Conservation (phyloP, 2,113 vertebrate genomes). For the Ceyx cyanopectus region DNA sequence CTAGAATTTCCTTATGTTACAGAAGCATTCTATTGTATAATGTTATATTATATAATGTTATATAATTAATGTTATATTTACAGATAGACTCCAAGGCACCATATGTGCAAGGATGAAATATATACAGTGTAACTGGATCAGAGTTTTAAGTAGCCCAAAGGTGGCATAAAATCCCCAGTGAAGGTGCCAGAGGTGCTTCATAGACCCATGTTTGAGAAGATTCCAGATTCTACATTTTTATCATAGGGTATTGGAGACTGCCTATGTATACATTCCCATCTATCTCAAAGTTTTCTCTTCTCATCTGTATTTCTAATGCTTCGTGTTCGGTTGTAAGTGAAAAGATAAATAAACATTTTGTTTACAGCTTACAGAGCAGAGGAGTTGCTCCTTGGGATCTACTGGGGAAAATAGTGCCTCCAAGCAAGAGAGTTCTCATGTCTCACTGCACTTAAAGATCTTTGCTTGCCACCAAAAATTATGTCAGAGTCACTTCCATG, state of each 20-base stretch:
- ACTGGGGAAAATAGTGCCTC: neutral
- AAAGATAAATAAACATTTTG: neutral
- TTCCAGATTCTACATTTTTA: neutral
- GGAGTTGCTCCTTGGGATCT: neutral
- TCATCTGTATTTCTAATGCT: neutral
- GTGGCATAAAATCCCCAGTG: rapidly evolving
- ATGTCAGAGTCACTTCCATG: neutral
- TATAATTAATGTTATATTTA: too few species aligned
- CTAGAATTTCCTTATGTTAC: neutral
- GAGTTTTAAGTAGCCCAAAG: neutral
- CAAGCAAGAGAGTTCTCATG: neutral
- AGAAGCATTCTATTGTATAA: too few species aligned
- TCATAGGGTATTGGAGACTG: neutral
- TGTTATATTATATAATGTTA: too few species aligned
- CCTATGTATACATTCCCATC: neutral
- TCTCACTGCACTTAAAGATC: neutral
- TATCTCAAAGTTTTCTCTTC: neutral
- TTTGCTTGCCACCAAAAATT: neutral
- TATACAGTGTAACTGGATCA: neutral
- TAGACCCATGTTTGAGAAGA: neutral
- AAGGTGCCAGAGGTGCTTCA: neutral
- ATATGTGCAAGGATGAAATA: neutral
- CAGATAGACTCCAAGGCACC: neutral
- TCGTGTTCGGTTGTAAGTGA: neutral
- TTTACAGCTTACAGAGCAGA: neutral